Base-by-base conservation (phyloP, 2,113 vertebrate species). In the Oriolus oriolus region DNA sequence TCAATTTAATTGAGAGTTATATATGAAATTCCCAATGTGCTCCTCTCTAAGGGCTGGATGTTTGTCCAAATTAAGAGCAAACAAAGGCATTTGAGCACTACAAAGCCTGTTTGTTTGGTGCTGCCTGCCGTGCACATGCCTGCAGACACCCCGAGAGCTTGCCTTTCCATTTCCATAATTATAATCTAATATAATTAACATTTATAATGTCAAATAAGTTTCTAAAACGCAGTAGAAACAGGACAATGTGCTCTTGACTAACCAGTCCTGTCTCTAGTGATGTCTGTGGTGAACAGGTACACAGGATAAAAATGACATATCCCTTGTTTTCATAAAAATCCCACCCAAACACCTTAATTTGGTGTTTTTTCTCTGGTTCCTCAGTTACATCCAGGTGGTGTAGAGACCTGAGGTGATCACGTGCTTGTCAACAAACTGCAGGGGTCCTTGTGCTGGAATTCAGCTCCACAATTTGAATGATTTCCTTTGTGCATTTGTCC, bases 1-100 rank as follows among this genome's bases (percentile, higher is more conserved):
- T 91, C 89, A 33, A n/a, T 82, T 92, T 91, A 95, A 96, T 92
- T 95, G 91, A 80, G 93, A 94, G 93, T 49, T 95, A 84, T 56
- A 94, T 10, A 82, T 22, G 77, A 95, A 94, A 94, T 87, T 96
- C 70, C 74, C 69, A 76, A 65, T 26, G 81, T 84, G 84, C 89
- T 94, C 77, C 84, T 96, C 89, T 95, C 84, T 13, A 42, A 90
- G 61, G 90, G 90, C 37, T 71, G 61, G 28, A 90, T 57, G 83
- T 90, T 90, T 87, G 80, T 65, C 88, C 90, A 96, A 96, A 93
- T 89, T 61, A 94, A 93, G 85, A 81, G 88, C 88, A 90, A 93
- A 93, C 73, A 94, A 93, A 94, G 60, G 83, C 71, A 30, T 60
- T 23, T 66, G 89, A 82, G 71, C 92, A 57, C 77, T 73, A 52